A percentile compares a stretch with the other conserved stretches of the same genome.
These are phyloP conservation scores for Entomobrya proxima DNA, from an alignment of 2,888 invertebrate genomes.

Conservation along the genomic window DNA sequence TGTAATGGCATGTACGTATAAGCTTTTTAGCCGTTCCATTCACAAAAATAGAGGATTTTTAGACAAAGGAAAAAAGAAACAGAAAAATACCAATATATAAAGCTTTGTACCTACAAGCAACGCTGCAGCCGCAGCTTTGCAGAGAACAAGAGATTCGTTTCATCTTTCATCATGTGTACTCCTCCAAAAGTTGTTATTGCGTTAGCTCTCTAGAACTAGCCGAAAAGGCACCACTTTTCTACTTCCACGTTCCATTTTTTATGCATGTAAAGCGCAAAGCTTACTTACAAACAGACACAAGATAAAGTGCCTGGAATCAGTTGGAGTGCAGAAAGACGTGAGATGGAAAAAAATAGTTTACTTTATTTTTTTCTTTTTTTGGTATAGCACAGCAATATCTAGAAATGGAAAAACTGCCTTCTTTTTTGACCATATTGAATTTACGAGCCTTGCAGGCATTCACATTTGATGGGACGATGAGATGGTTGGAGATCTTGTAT, in stretches of 20 bases:
- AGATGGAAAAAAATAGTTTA: neutral
- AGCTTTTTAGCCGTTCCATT: slow-evolving; percentile 8
- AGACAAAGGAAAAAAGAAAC: too few species aligned
- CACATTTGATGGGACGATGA: neutral
- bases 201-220: slow-evolving; percentile 14
- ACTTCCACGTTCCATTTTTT: slow-evolving; percentile 60
- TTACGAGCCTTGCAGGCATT: slow-evolving; percentile 39
- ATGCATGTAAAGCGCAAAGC: slow-evolving; percentile 34
- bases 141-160: neutral
- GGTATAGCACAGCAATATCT: neutral
- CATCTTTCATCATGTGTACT: neutral
- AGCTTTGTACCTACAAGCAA: too few species aligned
- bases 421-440: slow-evolving; percentile 22
- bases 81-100: too few species aligned
- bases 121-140: too few species aligned
- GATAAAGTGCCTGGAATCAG: neutral
- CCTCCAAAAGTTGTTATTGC: neutral
- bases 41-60: too few species aligned
- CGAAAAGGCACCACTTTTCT: slow-evolving; percentile 59
- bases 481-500: neutral
- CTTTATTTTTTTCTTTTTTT: neutral
- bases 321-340: neutral
- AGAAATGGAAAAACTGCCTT: neutral
- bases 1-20: neutral
- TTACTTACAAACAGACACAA: neutral